Percentiles rank a stretch among this genome's conserved stretches.
Conservation (phyloP, 2,797 vertebrate genomes). For the Hippoglossus hippoglossus region DNA sequence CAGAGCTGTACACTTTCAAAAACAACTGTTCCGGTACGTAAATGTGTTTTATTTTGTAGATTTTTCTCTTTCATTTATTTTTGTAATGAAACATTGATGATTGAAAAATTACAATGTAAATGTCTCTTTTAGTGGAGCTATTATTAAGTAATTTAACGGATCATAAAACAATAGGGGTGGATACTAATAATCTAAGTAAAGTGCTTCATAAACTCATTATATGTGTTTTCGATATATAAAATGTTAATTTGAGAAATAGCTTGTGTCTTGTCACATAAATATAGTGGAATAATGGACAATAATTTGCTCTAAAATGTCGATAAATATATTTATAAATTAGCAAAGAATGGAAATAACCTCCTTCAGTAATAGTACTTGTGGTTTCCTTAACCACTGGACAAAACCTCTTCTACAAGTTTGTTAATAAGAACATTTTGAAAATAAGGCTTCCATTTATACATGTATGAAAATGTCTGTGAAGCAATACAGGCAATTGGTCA, state of each 20-base stretch:
- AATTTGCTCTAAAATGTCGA: neutral
- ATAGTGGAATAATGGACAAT: neutral
- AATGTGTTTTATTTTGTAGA: too few species aligned
- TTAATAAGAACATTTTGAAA: too few species aligned
- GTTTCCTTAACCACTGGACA: too few species aligned
- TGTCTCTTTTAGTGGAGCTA: neutral
- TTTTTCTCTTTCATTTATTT: neutral
- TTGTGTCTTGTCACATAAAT: neutral
- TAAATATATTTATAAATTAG: neutral
- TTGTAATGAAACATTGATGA: neutral
- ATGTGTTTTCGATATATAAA: too few species aligned
- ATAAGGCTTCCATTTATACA: too few species aligned
- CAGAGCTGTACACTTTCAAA: too few species aligned
- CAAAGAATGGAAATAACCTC: neutral
- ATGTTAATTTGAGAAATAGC: neutral
- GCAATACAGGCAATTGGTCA: neutral
- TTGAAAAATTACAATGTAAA: too few species aligned
- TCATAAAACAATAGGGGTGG: neutral
- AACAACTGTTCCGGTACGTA: too few species aligned
- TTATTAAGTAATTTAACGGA: neutral
- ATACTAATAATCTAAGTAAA: too few species aligned
- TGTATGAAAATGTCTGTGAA: neutral
- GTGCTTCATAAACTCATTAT: neutral
- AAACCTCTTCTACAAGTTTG: too few species aligned
- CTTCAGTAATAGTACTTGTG: too few species aligned